Base-by-base conservation (phyloP, 2,113 vertebrate species). In the Hippocampus barbouri region DNA sequence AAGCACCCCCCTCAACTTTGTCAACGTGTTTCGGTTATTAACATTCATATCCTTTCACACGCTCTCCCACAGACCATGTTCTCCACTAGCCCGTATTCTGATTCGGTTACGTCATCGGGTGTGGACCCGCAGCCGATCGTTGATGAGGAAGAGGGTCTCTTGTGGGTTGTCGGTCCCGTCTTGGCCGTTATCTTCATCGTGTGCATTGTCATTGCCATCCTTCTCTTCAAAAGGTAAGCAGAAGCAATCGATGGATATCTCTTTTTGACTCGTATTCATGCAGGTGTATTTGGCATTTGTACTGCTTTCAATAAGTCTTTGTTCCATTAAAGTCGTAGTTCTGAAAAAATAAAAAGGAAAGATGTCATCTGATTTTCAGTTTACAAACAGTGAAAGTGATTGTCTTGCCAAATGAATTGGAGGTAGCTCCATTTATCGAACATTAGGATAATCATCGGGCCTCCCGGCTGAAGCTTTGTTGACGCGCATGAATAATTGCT, bases 101-200 rank as follows among this genome's bases (percentile, higher is more conserved):
- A 99, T 77, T 94, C 95, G 0, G 94, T 99, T 72, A 95, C 95
- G 23, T 97, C 97, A 1, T 95, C 96, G 68, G 96, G 97, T 74
- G 93, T 97, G 80, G 96, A 98, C 83, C 97, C 97, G 0, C 96
- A 98, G 54, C 97, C 97, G 10, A 97, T 98, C 51, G 94, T 97
- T 10, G 97, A 99, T 40, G 97, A 99, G 86, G 97, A 99, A 79
- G 97, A 99, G 91, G 97, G 97, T 53, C 93, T 99, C 76, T 91
- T 99, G 76, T 99, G 96, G 97, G 97, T 99, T 69, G 97, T 99
- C 72, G 97, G 97, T 49, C 97, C 97, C 47, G 97, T 99, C 68
- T 91, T 98, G 70, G 97, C 97, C 1, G 97, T 99, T 74, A 96
- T 99, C 80, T 99, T 99, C 89, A 99, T 99, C 80, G 98, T 99